These are phyloP conservation scores for Cremastobaeus sp. DNA, from an alignment of 2,888 invertebrate species.

Conservation along the genomic window DNA sequence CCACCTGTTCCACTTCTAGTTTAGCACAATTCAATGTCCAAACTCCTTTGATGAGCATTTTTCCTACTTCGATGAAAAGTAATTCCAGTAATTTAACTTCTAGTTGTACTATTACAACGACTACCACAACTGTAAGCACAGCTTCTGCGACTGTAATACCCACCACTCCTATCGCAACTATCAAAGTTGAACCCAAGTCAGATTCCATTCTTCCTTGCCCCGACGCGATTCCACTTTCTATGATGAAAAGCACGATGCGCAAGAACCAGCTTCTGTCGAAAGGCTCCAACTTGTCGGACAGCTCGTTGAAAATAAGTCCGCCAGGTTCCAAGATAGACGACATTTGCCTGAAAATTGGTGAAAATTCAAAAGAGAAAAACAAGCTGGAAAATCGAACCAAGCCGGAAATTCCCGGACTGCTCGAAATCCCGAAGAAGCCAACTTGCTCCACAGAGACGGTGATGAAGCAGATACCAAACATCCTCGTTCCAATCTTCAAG, in stretches of 20 bases:
- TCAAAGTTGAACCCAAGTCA: constrained; percentile 59
- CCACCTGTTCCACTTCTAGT: constrained; percentile 14
- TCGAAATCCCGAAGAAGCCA: constrained; percentile 73
- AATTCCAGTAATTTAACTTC: constrained; percentile 28
- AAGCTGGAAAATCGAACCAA: constrained; percentile 71
- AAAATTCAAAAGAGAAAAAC: constrained; percentile 74
- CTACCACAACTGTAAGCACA: background rate
- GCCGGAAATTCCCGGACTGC: constrained; percentile 74
- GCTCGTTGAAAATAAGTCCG: constrained; percentile 72
- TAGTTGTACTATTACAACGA: background rate
- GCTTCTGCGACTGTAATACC: background rate
- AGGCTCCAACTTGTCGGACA: constrained; percentile 72
- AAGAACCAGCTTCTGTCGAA: constrained; percentile 73
- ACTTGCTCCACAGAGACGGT: constrained; percentile 55
- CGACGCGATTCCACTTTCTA: constrained; percentile 75
- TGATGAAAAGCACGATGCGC: constrained; percentile 73
- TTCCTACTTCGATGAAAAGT: constrained; percentile 68
- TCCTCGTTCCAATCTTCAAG: constrained; percentile 74
- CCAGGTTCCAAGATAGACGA: constrained; percentile 75
- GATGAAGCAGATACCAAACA: constrained; percentile 70
- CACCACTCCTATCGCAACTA: background rate
- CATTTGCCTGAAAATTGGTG: constrained; percentile 76
- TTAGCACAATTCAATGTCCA: constrained; percentile 66
- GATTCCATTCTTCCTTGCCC: constrained; percentile 75
- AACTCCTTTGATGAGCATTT: constrained; percentile 70